Evolutionary conservation across 1,140 invertebrate species (phyloP).

Genomic region (Chrysoperla carnea): DNA sequence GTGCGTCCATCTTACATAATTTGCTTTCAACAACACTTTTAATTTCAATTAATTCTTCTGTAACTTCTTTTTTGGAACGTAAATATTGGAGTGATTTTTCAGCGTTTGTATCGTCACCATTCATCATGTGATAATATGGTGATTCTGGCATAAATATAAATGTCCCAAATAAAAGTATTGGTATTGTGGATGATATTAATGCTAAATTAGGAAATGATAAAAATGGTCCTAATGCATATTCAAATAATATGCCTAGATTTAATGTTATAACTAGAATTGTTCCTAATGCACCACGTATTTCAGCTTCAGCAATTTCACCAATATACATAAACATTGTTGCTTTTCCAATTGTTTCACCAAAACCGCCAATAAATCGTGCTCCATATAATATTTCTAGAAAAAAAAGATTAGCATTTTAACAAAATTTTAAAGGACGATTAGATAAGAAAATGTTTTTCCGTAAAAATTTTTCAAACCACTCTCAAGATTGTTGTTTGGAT

Average conservation of each 20-base stretch:
- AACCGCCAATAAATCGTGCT: background rate
- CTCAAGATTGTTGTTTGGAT: no score
- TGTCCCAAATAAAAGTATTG: conserved; percentile 32
- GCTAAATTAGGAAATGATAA: background rate
- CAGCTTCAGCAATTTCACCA: background rate
- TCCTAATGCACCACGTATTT: background rate
- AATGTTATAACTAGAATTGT: background rate
- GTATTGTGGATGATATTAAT: conserved; percentile 8
- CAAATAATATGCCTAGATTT: background rate
- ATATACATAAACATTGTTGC: background rate
- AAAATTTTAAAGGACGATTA: no score
- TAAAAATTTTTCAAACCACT: no score
- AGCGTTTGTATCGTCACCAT: conserved; percentile 44
- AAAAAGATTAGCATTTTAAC: no score
- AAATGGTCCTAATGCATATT: background rate
- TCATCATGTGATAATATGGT: conserved; percentile 43
- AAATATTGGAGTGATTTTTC: background rate
- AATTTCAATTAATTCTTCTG: background rate
- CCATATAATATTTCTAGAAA: background rate
- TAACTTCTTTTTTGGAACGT: background rate
- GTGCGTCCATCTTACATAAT: background rate
- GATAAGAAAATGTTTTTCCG: no score
- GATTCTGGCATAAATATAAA: conserved; percentile 48
- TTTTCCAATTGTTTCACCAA: background rate
- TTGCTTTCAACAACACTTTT: background rate